A percentile compares a stretch with the other conserved stretches of the same genome.
Conservation (phyloP, 1,140 invertebrate species). For the Drosophila athabasca region DNA sequence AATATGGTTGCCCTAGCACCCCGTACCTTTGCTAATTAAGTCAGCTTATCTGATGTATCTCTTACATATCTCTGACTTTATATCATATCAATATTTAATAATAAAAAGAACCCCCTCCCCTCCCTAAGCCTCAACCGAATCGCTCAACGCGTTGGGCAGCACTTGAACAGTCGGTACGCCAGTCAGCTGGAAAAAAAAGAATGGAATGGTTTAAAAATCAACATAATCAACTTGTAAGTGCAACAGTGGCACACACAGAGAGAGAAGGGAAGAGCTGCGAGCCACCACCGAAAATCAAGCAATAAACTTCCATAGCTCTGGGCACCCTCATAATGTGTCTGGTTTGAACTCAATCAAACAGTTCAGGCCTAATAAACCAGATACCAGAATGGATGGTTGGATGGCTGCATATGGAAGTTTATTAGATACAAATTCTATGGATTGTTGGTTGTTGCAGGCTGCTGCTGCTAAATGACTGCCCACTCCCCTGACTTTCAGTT, state of each 20-base stretch:
- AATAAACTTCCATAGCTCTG: slow-evolving; percentile 19
- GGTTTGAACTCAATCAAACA: slow-evolving; percentile 66
- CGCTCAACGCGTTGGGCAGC: slow-evolving; percentile 34
- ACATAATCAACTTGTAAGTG: slow-evolving; percentile 58
- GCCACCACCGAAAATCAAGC: slow-evolving; percentile 23
- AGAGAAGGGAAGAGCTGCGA: slow-evolving; percentile 5
- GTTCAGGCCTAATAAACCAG: slow-evolving; percentile 67
- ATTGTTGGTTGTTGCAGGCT: slow-evolving; percentile 13
- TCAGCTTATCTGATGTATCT: slow-evolving; percentile 50
- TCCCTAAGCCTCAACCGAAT: slow-evolving; percentile 12
- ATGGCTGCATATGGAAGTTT: slow-evolving; percentile 70
- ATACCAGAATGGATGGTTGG: neutral
- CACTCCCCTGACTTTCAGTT: slow-evolving; percentile 19
- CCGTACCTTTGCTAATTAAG: slow-evolving; percentile 28
- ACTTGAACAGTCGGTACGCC: slow-evolving; percentile 39
- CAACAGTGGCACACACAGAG: slow-evolving; percentile 48
- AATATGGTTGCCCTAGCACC: neutral
- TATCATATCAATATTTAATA: slow-evolving; percentile 59
- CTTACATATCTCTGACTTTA: slow-evolving; percentile 31
- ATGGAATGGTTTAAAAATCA: slow-evolving; percentile 52
- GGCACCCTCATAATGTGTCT: slow-evolving; percentile 67
- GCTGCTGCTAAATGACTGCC: no score
- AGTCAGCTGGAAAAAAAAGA: slow-evolving; percentile 15
- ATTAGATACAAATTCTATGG: slow-evolving; percentile 76
- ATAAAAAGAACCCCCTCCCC: slow-evolving; percentile 31